Evolutionary conservation across 2,888 invertebrate genomes (phyloP), one percentile per base, ranked within the genome.

Genomic region (Mythimna pallens): DNA sequence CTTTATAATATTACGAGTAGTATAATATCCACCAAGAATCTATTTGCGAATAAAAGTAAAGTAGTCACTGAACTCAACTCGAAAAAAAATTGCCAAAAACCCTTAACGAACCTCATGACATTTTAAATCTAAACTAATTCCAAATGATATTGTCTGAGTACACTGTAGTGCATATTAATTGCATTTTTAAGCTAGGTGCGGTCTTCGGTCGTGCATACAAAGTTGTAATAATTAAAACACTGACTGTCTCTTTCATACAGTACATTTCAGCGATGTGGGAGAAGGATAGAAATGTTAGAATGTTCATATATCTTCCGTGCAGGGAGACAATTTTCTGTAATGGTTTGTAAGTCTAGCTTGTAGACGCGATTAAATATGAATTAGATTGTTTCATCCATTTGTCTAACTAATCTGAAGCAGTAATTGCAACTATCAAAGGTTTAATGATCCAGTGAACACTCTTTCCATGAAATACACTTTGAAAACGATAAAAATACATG

Each of bases 161-260:
- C 62, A 71, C 65, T 43, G 65, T 34, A 67, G 59, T 70, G 81
- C 83, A 81, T 81, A 84, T 76, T 81, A 84, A 84, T 81, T 71
- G 65, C 71, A 71, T 63, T 78, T 78, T 81, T 78, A 81, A 73
- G 57, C 73, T 73, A 73, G 74, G 40, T 57, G 55, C 30, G 54
- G 58, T 80, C 63, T 76, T 55, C 20, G 17, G 73, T 70, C 64
- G 34, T 80, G 76, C 81, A 82, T 81, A 78, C 64, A 82, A 81
- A 84, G 80, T 64, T 69, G 70, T 63, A 73, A 63, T 73, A 63
- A 77, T 77, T 78, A 63, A 78, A 73, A 73, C 3, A n/a, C 73
- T 63, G 34, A 58, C 47, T 50, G 22, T 78, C 67, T 79, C 79
- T 78, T 63, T 79, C 58, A 4, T 63, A 52, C 12, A 54, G n/a